These are phyloP conservation scores for Centropus unirufus DNA, from an alignment of 2,113 vertebrate genomes.

Conservation along the genomic window DNA sequence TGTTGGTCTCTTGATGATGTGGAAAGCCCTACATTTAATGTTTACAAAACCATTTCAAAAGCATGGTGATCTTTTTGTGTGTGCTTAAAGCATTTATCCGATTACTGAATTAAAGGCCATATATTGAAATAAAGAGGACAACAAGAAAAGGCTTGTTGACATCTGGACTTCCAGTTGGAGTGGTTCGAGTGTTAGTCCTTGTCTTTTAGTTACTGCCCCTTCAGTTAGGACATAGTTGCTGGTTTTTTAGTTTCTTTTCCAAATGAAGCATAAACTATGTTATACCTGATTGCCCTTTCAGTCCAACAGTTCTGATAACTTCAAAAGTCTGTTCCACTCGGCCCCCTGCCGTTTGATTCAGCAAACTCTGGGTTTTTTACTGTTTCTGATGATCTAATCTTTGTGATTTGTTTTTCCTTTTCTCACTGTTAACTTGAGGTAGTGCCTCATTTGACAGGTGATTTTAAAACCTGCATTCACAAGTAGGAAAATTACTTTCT, in stretches of 20 bases:
- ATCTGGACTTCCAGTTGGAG: neutral
- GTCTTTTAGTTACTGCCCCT: neutral
- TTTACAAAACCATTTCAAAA: neutral
- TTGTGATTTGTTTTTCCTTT: neutral
- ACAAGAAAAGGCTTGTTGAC: neutral
- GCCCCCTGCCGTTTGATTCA: neutral
- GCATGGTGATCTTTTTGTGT: neutral
- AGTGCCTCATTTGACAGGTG: neutral
- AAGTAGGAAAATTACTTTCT: neutral
- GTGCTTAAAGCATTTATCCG: neutral
- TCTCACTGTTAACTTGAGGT: conserved; percentile 13
- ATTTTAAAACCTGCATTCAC: conserved; percentile 12
- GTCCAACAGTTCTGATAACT: neutral
- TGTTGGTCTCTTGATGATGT: neutral
- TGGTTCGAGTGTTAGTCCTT: neutral
- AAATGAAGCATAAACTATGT: neutral
- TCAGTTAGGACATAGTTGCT: neutral
- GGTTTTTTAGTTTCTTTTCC: neutral
- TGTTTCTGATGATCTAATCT: conserved; percentile 27
- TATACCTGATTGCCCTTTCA: neutral
- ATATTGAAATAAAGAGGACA: neutral
- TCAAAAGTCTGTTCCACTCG: neutral
- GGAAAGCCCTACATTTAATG: neutral
- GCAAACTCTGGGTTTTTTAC: neutral
- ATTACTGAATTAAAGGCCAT: accelerated